phyloP scores from a whole-genome alignment of 2,797 vertebrate genomes.

The Bradypodion pumilum region DNA sequence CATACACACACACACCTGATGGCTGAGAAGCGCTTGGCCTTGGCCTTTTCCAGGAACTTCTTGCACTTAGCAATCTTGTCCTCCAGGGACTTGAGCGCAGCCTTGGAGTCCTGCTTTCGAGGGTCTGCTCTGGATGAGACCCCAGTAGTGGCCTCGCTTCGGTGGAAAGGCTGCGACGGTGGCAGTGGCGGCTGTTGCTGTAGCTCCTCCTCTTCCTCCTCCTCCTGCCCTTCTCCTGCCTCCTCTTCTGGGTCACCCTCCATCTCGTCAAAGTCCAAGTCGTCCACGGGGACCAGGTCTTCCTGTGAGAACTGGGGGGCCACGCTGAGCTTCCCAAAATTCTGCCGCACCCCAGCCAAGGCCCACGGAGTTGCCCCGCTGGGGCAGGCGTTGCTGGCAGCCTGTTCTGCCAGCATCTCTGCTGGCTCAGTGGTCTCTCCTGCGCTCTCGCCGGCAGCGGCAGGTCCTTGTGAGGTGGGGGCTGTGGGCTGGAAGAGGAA shows the following conservation, averaged over 20 bases:
- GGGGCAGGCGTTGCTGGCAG: neutral
- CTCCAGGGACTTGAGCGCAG: slow-evolving; percentile 85
- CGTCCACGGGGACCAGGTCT: slow-evolving; percentile 90
- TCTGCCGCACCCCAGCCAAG: slow-evolving; percentile 86
- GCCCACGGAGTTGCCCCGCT: slow-evolving; percentile 74
- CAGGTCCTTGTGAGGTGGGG: slow-evolving; percentile 20
- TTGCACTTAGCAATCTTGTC: slow-evolving; percentile 94
- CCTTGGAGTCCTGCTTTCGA: slow-evolving; percentile 64
- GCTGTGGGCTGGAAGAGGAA: slow-evolving; percentile 55
- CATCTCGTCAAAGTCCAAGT: slow-evolving; percentile 79
- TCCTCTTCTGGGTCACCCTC: slow-evolving; percentile 67
- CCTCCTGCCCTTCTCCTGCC: slow-evolving; percentile 63
- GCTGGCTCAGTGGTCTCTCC: neutral
- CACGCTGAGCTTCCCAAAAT: slow-evolving; percentile 94
- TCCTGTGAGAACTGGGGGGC: slow-evolving; percentile 90
- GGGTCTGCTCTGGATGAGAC: slow-evolving; percentile 2
- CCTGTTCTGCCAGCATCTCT: slow-evolving; percentile 30
- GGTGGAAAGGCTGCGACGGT: neutral
- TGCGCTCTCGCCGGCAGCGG: slow-evolving; percentile 9
- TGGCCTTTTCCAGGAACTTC: slow-evolving; percentile 93
- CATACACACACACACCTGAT: no score
- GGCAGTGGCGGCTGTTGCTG: neutral
- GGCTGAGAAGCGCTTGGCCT: slow-evolving; percentile 93
- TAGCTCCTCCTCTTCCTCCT: no score
- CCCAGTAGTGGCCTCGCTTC: neutral